Evolutionary conservation across 2,888 invertebrate species (phyloP), one percentile per base, ranked within the genome.

Genomic region (Mythimna albipuncta): DNA sequence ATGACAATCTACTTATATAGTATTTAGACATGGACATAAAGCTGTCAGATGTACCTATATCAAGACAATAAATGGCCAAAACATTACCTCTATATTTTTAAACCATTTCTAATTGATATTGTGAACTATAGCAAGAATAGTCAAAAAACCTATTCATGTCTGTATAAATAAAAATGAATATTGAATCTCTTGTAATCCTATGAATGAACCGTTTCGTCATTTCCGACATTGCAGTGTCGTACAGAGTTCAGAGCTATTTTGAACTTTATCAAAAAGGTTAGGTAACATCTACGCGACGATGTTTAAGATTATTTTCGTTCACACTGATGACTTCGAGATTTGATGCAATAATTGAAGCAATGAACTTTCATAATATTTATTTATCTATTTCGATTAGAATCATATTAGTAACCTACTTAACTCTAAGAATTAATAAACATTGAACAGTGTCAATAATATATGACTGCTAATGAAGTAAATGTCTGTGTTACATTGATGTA

Each of bases 191-290:
- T 72, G 61, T 79, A 65, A 57, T 58, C 62, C 21, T 64, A 21
- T 75, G 76, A 81, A 81, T 81, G 64, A 47, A 52, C 47, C 10
- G 47, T 69, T 64, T 47, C 77, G 64, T 75, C 35, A 80, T 64
- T 62, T 78, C 76, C 76, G 57, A 57, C 57, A 41, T 41, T 81
- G 57, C 55, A 41, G 38, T 68, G 61, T 64, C 50, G 54, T 64
- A 13, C 21, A 38, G 81, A 64, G 38, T 68, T 66, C 63, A 63
- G n/a, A 59, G 11, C 35, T 62, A 16, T 21, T 79, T 38, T 57
- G 50, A 77, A 55, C 13, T 67, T 59, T 66, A 64, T 62, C 75
- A 50, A 78, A 62, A 59, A 47, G 41, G 35, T 52, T 77, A 26
- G 44, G 21, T 47, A 65, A 52, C 26, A 77, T 54, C 21, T 55